Evolutionary conservation across 2,888 invertebrate species (phyloP), one percentile per base, ranked within the genome.

Genomic region (Xanthorhoe spadicearia): DNA sequence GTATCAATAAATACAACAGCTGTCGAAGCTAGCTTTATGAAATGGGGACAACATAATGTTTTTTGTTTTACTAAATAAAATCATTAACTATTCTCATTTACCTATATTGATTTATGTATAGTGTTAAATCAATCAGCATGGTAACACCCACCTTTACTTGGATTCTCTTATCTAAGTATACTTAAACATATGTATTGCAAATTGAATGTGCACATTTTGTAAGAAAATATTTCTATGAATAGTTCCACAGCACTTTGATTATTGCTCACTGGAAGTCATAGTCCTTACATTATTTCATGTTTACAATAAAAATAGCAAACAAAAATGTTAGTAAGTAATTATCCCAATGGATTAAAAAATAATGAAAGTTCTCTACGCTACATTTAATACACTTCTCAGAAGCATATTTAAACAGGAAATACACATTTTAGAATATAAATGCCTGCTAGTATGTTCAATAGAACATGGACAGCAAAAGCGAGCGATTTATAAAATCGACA

Each of bases 371-470:
- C 73, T 84, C 84, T 86, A 83, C 83, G 80, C 84, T 78, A 79
- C 78, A 79, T 82, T 68, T 69, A 73, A 78, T 81, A 83, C 81
- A 75, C 89, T 91, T 91, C 90, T 84, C 71, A 87, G 90, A 90
- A 91, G 90, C 74, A 76, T 76, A 81, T 78, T 58, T 46, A 56
- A 35, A 51, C 23, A 64, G 57, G 62, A 63, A 62, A 66, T 68
- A 75, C 68, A 73, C 71, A 74, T 66, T 48, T 68, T 60, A 78
- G 69, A 73, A 77, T 68, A 72, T 81, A 83, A 84, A 82, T 81
- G 83, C 81, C 72, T 80, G 80, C 66, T 66, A 68, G 54, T 74
- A 74, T 68, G 68, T 72, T 69, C 63, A 61, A 68, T 67, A 70
- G 64, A 69, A 62, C 61, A 61, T 51, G 61, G 58, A 60, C 61